A percentile compares a stretch with the other conserved stretches of the same genome.
These are phyloP conservation scores for Lepidocyrtoides sp. DNA, from an alignment of 2,888 invertebrate species.

Conservation along the genomic window DNA sequence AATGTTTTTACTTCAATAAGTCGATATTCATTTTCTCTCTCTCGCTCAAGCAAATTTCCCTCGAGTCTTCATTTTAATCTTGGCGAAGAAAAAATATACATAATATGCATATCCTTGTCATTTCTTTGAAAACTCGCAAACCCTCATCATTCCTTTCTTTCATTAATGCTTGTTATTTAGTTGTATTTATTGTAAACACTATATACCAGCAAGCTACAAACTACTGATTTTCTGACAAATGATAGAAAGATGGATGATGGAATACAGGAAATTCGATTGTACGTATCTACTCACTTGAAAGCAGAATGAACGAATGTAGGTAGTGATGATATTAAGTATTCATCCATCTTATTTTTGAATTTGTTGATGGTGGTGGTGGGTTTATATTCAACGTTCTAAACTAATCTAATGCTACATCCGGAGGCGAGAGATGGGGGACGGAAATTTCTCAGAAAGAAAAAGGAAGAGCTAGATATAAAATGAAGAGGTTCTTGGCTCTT, in stretches of 20 bases:
- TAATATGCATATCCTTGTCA: constrained; percentile 57
- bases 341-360: constrained; percentile 39
- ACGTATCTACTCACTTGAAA: constrained; percentile 32
- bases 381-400: constrained; percentile 19
- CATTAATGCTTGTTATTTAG: background rate
- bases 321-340: background rate
- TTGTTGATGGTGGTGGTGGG: constrained; percentile 8
- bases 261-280: constrained; percentile 43
- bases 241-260: background rate
- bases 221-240: background rate
- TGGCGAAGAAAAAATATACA: too few species aligned
- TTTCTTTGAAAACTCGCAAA: constrained; percentile 6
- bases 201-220: background rate
- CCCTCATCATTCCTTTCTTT: background rate
- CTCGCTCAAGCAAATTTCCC: constrained; percentile 23
- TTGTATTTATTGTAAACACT: background rate
- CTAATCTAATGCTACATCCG: constrained; percentile 70
- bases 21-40: background rate
- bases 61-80: constrained; percentile 46
- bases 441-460: constrained; percentile 29
- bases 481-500: constrained; percentile 51
- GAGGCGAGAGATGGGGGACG: constrained; percentile 61
- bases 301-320: constrained; percentile 6
- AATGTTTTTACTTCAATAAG: background rate
- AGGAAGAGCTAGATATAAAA: background rate